phyloP scores from a whole-genome alignment of 2,113 vertebrate genomes.

The Isichthys henryi region DNA sequence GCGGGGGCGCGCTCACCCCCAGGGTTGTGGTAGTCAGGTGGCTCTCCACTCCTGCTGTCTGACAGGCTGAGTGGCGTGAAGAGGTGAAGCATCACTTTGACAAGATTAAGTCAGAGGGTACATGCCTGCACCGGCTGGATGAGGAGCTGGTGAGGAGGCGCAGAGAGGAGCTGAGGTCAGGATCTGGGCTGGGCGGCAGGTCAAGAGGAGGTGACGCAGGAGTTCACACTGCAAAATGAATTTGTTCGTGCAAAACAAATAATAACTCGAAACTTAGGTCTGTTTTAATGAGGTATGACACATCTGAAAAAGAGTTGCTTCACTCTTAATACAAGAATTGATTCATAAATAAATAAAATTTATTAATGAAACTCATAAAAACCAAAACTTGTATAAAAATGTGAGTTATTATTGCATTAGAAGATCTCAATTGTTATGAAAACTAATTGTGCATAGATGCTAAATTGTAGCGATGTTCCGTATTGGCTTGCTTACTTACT shows the following conservation, averaged over 20 bases:
- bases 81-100: slow-evolving; percentile 94
- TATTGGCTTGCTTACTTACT: neutral
- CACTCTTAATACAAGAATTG: neutral
- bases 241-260: neutral
- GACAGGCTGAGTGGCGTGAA: slow-evolving; percentile 86
- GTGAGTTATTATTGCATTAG: neutral
- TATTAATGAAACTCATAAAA: neutral
- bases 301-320: neutral
- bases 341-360: neutral
- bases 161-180: slow-evolving; percentile 86
- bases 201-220: neutral
- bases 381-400: neutral
- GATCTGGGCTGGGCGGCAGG: neutral
- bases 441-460: neutral
- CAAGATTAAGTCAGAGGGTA: slow-evolving; percentile 94
- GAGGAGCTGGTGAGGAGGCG: slow-evolving; percentile 88
- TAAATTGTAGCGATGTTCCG: neutral
- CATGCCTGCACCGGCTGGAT: slow-evolving; percentile 86
- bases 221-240: neutral
- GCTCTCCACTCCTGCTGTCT: neutral
- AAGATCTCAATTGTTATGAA: neutral
- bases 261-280: neutral
- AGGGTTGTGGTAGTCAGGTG: neutral
- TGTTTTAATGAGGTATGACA: neutral
- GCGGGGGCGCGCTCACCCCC: neutral